A percentile compares a stretch with the other conserved stretches of the same genome.
Evolutionary conservation across 2,797 vertebrate genomes (phyloP).

Genomic region (Sebastes hubbsi): DNA sequence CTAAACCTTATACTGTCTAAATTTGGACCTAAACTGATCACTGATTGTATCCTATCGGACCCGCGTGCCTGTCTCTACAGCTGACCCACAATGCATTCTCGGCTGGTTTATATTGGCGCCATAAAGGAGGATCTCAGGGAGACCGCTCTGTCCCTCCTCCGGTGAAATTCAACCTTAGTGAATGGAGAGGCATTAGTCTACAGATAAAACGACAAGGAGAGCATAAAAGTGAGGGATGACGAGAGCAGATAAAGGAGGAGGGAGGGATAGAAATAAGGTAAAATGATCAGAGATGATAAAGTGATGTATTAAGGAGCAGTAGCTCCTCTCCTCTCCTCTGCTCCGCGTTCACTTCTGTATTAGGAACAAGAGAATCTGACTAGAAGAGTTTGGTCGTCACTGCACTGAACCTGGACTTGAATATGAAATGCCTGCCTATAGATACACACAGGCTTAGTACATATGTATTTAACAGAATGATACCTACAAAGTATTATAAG

Average conservation of each 20-base stretch:
- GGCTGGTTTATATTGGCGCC: conserved; percentile 19
- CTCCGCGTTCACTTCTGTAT: conserved; percentile 7
- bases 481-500: conserved; percentile 66
- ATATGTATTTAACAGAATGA: conserved; percentile 74
- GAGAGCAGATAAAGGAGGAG: not conserved
- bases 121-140: conserved; percentile 63
- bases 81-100: conserved; percentile 51
- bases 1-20: conserved; percentile 18
- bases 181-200: conserved; percentile 14
- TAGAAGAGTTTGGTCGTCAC: conserved; percentile 38
- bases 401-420: conserved; percentile 71
- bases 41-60: conserved; percentile 55
- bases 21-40: conserved; percentile 49
- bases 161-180: conserved; percentile 16
- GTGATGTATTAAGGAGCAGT: not conserved
- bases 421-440: conserved; percentile 71
- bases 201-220: conserved; percentile 3
- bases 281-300: conserved; percentile 1
- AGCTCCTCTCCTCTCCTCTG: conserved; percentile 6
- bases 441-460: conserved; percentile 61
- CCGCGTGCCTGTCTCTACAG: conserved; percentile 53
- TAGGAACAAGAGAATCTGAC: conserved; percentile 17
- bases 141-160: conserved; percentile 42
- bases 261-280: not conserved
- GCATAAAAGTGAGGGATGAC: not conserved